Base-by-base conservation (phyloP, 2,888 invertebrate species). In the Lissonota sp. region DNA sequence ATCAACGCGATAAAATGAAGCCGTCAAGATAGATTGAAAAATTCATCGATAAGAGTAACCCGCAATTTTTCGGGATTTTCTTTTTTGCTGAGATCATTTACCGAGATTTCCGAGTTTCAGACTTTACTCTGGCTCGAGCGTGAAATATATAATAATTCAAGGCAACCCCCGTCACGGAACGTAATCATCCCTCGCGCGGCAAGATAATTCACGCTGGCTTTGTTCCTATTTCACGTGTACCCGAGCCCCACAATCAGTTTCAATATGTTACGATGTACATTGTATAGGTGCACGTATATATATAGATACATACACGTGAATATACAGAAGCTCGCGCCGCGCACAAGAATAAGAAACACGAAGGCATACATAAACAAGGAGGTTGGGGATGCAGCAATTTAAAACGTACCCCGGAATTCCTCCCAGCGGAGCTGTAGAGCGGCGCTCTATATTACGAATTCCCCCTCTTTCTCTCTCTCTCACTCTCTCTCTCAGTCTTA, bases 391-490 rank as follows among this genome's bases (percentile, higher is more conserved):
- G 92, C 92, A 91, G 92, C 92, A 92, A 92, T 92, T 92, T 92
- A 92, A 92, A 92, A 92, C 92, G 92, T 92, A 92, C 92, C 92
- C 92, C 91, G 92, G 92, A 92, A 92, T 92, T 92, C 91, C 91
- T 92, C 92, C 92, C 92, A 90, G 70, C 87, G 92, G 92, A 87
- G 92, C 91, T 91, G 92, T 92, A 92, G 90, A 91, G 88, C 91
- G 89, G 91, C 92, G 91, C 91, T 92, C 91, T 90, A 86, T 90
- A 91, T 92, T 91, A 91, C 91, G 90, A 91, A 92, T 92, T 92
- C 91, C 89, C 87, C 87, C 89, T 87, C 86, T 67, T 83, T 77
- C 84, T 53, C 77, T 67, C 71, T 80, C 42, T 70, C 67, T 72
- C 71, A 49, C 42, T 63, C 58, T 62, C 67, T 78, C 76, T 67